phyloP scores from a whole-genome alignment of 2,113 vertebrate genomes.

The Oncorhynchus masou region DNA sequence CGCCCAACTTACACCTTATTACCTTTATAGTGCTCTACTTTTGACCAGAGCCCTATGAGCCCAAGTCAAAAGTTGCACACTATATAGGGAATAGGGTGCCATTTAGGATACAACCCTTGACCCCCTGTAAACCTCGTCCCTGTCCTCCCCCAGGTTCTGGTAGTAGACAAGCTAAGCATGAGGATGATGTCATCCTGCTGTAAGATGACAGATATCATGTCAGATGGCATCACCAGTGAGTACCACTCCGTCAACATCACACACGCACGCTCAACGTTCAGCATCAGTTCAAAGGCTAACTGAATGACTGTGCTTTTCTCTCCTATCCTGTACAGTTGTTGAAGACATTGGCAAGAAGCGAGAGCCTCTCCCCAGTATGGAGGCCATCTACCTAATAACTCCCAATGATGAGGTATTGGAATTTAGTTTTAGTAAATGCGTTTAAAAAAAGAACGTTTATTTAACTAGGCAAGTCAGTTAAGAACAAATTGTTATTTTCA shows the following conservation, averaged over 20 bases:
- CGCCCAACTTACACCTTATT: too few species aligned
- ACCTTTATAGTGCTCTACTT: too few species aligned
- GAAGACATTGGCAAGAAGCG: constrained; percentile 93
- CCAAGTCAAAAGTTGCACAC: too few species aligned
- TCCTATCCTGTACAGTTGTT: constrained; percentile 77
- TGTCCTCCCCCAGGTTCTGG: constrained; percentile 80
- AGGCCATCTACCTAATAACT: constrained; percentile 96
- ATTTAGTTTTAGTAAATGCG: too few species aligned
- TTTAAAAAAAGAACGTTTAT: too few species aligned
- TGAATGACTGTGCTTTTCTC: not conserved
- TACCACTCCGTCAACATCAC: not conserved
- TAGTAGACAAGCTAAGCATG: constrained; percentile 98
- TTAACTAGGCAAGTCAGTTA: too few species aligned
- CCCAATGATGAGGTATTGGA: constrained; percentile 86
- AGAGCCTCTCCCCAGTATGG: constrained; percentile 93
- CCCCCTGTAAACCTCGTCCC: not conserved
- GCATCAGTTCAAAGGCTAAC: not conserved
- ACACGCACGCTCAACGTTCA: not conserved
- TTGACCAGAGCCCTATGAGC: too few species aligned
- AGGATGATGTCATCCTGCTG: constrained; percentile 97
- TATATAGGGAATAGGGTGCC: too few species aligned
- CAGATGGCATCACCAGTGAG: constrained; percentile 97
- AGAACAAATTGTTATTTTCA: too few species aligned
- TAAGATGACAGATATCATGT: constrained; percentile 99
- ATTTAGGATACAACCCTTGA: too few species aligned